Evolutionary conservation across 2,888 invertebrate genomes (phyloP), one percentile per base, ranked within the genome.

Genomic region (Lithophane leautieri): DNA sequence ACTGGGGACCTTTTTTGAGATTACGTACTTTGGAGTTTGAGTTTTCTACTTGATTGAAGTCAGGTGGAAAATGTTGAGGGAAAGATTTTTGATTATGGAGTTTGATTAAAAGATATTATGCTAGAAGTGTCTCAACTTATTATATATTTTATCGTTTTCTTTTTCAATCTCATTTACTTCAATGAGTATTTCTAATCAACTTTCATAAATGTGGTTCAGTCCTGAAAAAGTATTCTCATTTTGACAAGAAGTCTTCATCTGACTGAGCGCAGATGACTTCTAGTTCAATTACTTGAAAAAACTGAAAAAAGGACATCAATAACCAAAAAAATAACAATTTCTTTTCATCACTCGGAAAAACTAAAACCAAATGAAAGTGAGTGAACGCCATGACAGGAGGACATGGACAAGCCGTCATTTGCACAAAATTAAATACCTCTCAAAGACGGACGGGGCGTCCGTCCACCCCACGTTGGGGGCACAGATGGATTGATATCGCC

Each of bases 401-500:
- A 88, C 87, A 86, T 62, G 73, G 70, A 78, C 71, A 60, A 60
- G 65, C 81, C 89, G 87, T 84, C 96, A 94, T 95, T 95, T 94
- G 94, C 95, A 95, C 95, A 93, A 95, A 95, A 95, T 95, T 94
- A 95, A 95, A 95, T 92, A 93, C 92, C 92, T 93, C 90, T 91
- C 92, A 93, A 95, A 95, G 95, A 94, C 90, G 94, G 92, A 92
- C 92, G 90, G 91, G 58, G 83, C 88, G 81, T 61, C 70, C 86
- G 75, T 65, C 88, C 86, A 79, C 85, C 86, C 89, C 86, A 86
- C 85, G 85, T 84, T 83, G 89, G 90, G 90, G 90, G 80, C 67
- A 88, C 91, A 94, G 95, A 95, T 95, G 94, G 95, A 95, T 95
- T 95, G 96, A 94, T 95, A 96, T 94, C 93, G 92, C 94, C 90